phyloP scores from a whole-genome alignment of 2,797 vertebrate genomes.

The Poecilia wingei region DNA sequence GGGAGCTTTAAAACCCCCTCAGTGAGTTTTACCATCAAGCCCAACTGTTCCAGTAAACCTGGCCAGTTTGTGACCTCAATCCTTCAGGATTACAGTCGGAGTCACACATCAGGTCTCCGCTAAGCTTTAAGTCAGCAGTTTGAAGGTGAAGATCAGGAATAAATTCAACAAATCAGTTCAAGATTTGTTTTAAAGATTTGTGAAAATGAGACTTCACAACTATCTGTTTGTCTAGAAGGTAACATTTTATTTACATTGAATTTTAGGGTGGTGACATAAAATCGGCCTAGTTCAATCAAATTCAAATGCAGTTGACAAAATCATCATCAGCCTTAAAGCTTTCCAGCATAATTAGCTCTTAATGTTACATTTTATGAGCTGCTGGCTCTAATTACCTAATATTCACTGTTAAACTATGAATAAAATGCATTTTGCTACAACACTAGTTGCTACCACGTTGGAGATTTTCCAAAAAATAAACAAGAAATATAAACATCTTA shows the following conservation, averaged over 20 bases:
- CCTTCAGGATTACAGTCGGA: conserved; percentile 46
- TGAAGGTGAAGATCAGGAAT: conserved; percentile 30
- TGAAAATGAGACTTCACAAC: not conserved
- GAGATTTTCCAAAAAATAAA: not conserved
- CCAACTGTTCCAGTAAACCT: not conserved
- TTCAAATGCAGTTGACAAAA: not conserved
- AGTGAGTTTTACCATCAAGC: conserved; percentile 4
- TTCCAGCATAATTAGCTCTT: not conserved
- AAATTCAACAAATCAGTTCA: conserved; percentile 11
- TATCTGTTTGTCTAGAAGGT: not conserved
- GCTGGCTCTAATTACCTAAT: not conserved
- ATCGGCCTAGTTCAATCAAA: not conserved
- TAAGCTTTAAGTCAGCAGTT: conserved; percentile 38
- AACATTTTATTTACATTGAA: not conserved
- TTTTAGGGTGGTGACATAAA: not conserved
- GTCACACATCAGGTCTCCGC: conserved; percentile 26
- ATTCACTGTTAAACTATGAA: not conserved
- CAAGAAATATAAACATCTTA: not conserved
- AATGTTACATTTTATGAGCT: not conserved
- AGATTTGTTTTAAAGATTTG: not conserved
- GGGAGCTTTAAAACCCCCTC: not conserved
- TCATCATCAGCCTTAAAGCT: not conserved
- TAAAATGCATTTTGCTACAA: not conserved
- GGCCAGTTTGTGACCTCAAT: conserved; percentile 32
- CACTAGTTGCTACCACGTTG: not conserved